Evolutionary conservation across 1,140 invertebrate genomes (phyloP), one percentile per base, ranked within the genome.

Genomic region (Plectrocnemia conspersa): DNA sequence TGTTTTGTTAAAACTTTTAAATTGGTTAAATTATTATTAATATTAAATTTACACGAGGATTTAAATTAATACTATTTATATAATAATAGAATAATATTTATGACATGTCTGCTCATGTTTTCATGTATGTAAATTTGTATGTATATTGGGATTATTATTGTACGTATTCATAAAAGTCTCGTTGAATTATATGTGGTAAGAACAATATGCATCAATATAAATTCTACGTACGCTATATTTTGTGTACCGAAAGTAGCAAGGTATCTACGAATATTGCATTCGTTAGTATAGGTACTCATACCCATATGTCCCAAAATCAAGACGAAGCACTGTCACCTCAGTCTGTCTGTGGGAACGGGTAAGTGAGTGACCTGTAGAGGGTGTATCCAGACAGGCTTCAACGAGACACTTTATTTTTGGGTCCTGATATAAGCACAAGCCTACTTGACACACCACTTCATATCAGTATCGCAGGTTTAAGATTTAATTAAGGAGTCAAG

Each of bases 361-460:
- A 50, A 50, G 47, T 50, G 47, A 50, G 47, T 50, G 47, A 50
- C 47, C 47, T 50, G 35, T 32, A 38, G 35, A 50, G 47, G 47
- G 47, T 50, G 47, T 50, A 50, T 50, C 47, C 47, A 50, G 47
- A 50, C 47, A 50, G 47, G 47, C 47, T 50, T 50, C 33, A 50
- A 38, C 33, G 25, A 50, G 47, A 50, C 47, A 50, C 47, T 50
- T 50, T 50, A 50, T 50, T 50, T 50, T 38, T 24, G 47, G 47
- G 33, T 24, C 47, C 47, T 38, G 47, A 50, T 47, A 38, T 25
- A 33, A 50, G 36, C 45, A 32, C 4, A 23, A 23, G 47, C 32
- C 33, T 50, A 50, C 47, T 50, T 22, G 33, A 38, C 47, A 6
- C 10, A 6, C 9, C 32, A 19, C 46, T 48, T n/a, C n/a, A n/a